Conservation (phyloP, 2,113 vertebrate genomes). For the Paraplagusia blochii region DNA sequence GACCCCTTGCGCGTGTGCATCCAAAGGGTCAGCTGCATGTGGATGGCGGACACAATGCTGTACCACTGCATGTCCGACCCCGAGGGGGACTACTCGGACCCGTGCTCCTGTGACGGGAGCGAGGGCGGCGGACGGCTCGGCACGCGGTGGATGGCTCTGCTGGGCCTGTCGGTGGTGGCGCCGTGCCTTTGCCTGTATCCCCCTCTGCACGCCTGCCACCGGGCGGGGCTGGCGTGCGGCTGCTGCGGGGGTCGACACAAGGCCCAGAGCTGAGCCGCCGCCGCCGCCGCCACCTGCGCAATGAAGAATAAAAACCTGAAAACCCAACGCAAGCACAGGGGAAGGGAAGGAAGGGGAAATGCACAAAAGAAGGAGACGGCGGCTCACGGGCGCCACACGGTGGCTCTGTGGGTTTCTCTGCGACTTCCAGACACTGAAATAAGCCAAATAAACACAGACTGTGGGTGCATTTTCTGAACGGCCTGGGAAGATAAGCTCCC, state of each 20-base stretch:
- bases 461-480: slow-evolving; percentile 64
- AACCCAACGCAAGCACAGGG: slow-evolving; percentile 63
- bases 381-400: slow-evolving; percentile 35
- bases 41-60: slow-evolving; percentile 97
- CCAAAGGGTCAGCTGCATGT: slow-evolving; percentile 94
- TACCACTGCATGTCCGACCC: slow-evolving; percentile 99
- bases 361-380: slow-evolving; percentile 33
- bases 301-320: slow-evolving; percentile 9
- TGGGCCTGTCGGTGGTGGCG: slow-evolving; percentile 91
- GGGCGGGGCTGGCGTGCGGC: slow-evolving; percentile 87
- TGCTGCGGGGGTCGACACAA: slow-evolving; percentile 98
- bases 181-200: slow-evolving; percentile 99
- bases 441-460: slow-evolving; percentile 57
- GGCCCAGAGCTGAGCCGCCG: slow-evolving; percentile 80
- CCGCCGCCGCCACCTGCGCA: background rate
- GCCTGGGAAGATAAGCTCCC: slow-evolving; percentile 75
- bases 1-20: slow-evolving; percentile 89
- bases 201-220: slow-evolving; percentile 92
- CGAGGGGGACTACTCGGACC: slow-evolving; percentile 97
- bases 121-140: slow-evolving; percentile 87
- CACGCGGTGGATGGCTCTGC: slow-evolving; percentile 93
- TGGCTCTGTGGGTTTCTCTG: slow-evolving; percentile 58
- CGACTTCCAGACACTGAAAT: slow-evolving; percentile 71
- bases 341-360: slow-evolving; percentile 52
- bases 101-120: slow-evolving; percentile 93